Base-by-base conservation (phyloP, 2,888 invertebrate genomes). In the Penaeus monodon region DNA sequence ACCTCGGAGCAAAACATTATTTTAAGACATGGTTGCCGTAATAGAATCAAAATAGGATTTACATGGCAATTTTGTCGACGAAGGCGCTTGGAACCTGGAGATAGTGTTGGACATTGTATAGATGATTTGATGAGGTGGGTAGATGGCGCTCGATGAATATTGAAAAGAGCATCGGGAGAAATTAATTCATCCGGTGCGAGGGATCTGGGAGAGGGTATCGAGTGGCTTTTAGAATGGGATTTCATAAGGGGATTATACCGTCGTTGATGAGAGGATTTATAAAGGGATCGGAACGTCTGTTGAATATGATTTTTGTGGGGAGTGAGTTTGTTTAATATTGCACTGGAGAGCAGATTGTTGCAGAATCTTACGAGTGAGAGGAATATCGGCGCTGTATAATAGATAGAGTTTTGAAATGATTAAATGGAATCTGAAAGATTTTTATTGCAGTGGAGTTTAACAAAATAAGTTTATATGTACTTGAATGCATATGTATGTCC, bases 21-120 rank as follows among this genome's bases (percentile, higher is more conserved):
- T 88, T 88, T 88, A 88, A 84, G 88, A 88, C 88, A 88, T 81
- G 88, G 84, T 81, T 81, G 84, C 63, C 81, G 84, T 88, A 88
- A 88, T 88, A 88, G 88, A 88, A 88, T 88, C 84, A 88, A 88
- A 88, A 88, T 76, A 88, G 88, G 88, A 88, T 88, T 88, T 88
- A 88, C 88, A 88, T 88, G 88, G 88, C 84, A 88, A 88, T 84
- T 84, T 84, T 88, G 88, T 88, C 66, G 78, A 76, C 74, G 84
- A 84, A 84, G 84, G 81, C 88, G 84, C 76, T 88, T 88, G 88
- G 84, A 74, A 76, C 84, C 66, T 20, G 84, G 84, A 88, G 88
- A 88, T 88, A 88, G 88, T 88, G 88, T 88, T 64, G 84, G 88
- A 88, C 88, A 88, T 88, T 85, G 85, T 85, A 85, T 74, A 80